Percentiles rank a stretch among this genome's conserved stretches.
phyloP scores from a whole-genome alignment of 1,140 invertebrate genomes.

The Bombyx mandarina region DNA sequence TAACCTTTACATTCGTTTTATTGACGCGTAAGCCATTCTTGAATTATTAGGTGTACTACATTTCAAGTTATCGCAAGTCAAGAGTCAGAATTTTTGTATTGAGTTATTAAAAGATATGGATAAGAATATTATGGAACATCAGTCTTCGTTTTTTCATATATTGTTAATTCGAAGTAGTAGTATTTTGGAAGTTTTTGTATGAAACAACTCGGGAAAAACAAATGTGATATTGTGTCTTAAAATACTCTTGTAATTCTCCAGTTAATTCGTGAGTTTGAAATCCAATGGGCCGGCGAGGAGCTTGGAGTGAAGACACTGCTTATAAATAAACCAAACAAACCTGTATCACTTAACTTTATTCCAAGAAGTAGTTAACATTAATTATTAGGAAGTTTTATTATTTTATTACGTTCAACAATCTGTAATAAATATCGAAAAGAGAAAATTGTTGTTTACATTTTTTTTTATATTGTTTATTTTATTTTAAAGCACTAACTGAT shows the following conservation, averaged over 20 bases:
- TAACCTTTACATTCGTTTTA: no score
- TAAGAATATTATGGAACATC: no score
- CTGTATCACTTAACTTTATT: slow-evolving; percentile 75
- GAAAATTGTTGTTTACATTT: neutral
- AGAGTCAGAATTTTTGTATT: no score
- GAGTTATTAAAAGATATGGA: no score
- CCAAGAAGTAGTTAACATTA: slow-evolving; percentile 24
- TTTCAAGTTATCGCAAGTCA: no score
- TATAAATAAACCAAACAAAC: slow-evolving; percentile 85
- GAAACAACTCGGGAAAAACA: no score
- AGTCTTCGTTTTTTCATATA: no score
- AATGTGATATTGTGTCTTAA: neutral
- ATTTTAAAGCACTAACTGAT: neutral
- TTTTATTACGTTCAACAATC: neutral
- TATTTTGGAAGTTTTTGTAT: no score
- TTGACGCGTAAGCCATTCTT: no score
- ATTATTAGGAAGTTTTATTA: neutral
- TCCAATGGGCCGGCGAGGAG: slow-evolving; percentile 77
- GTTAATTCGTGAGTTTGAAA: slow-evolving; percentile 77
- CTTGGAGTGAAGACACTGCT: slow-evolving; percentile 78
- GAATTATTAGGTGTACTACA: no score
- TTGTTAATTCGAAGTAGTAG: neutral
- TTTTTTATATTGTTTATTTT: neutral
- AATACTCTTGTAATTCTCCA: slow-evolving; percentile 48
- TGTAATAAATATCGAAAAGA: neutral